Conservation (phyloP, 2,797 vertebrate genomes). For the Sylvilagus floridanus region DNA sequence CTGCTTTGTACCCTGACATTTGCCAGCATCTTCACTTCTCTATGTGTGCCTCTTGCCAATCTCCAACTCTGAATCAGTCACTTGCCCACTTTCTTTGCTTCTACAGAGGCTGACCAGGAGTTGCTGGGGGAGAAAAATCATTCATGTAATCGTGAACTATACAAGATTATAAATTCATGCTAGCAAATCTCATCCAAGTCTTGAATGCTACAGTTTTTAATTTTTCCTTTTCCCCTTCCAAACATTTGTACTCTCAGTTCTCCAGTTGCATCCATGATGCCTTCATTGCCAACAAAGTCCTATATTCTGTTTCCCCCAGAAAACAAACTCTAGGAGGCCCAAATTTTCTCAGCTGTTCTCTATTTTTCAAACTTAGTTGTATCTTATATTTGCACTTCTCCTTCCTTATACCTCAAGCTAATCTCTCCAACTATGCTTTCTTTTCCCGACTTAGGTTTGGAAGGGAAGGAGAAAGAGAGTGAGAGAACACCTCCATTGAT, state of each 20-base stretch:
- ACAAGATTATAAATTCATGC: not conserved
- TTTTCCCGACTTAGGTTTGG: no score
- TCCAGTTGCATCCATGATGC: not conserved
- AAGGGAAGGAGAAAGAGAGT: no score
- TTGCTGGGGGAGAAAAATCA: not conserved
- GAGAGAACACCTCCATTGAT: no score
- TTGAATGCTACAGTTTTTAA: not conserved
- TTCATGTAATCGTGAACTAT: conserved; percentile 6
- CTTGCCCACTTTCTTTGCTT: conserved; percentile 56
- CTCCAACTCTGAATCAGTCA: not conserved
- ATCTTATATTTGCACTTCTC: not conserved
- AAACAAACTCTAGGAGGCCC: conserved; percentile 29
- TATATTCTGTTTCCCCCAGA: conserved; percentile 43
- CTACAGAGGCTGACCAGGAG: not conserved
- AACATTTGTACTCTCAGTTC: not conserved
- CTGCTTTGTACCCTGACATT: not conserved
- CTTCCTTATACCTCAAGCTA: not conserved
- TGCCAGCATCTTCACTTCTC: not conserved
- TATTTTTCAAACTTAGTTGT: not conserved
- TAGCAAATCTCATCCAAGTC: conserved; percentile 15
- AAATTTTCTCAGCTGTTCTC: conserved; percentile 19
- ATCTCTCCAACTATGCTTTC: not conserved
- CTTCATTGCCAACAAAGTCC: conserved; percentile 6
- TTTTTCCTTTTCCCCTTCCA: not conserved
- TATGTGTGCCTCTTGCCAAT: not conserved